phyloP scores from a whole-genome alignment of 2,888 invertebrate genomes.

The Dermolepida albohirtum region DNA sequence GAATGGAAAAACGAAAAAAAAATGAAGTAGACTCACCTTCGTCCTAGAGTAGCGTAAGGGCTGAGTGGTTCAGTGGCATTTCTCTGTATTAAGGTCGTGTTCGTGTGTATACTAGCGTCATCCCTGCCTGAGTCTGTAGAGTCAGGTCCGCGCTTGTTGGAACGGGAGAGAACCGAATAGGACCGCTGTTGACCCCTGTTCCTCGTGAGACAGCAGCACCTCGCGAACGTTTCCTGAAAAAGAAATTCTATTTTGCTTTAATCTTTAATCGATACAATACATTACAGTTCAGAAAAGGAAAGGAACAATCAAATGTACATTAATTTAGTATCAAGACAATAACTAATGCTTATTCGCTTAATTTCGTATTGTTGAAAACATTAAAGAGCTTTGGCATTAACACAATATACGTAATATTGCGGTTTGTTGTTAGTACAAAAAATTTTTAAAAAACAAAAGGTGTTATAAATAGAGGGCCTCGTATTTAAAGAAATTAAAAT shows the following conservation, averaged over 20 bases:
- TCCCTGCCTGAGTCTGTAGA: constrained; percentile 48
- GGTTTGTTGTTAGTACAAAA: too few relatives aligned
- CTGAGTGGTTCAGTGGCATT: constrained; percentile 43
- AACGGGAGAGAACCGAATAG: constrained; percentile 70
- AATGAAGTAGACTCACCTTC: not conserved
- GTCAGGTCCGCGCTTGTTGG: constrained; percentile 46
- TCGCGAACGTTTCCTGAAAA: constrained; percentile 72
- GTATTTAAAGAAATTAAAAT: too few relatives aligned
- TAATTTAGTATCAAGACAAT: too few relatives aligned
- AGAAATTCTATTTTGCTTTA: constrained; percentile 58
- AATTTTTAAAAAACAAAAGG: too few relatives aligned
- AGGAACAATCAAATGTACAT: too few relatives aligned
- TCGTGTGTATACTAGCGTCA: constrained; percentile 51
- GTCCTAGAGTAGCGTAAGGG: not conserved
- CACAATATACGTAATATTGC: too few relatives aligned
- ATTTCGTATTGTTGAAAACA: too few relatives aligned
- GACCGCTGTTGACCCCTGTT: constrained; percentile 66
- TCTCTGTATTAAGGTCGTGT: constrained; percentile 48
- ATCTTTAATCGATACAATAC: constrained; percentile 8
- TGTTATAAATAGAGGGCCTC: too few relatives aligned
- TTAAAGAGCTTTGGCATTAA: too few relatives aligned
- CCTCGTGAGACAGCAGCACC: constrained; percentile 64
- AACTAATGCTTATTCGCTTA: too few relatives aligned
- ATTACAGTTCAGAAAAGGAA: too few relatives aligned
- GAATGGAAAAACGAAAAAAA: not conserved